Evolutionary conservation across 2,888 invertebrate species (phyloP), one percentile per base, ranked within the genome.

Genomic region (Hydrotaea cyrtoneurina): DNA sequence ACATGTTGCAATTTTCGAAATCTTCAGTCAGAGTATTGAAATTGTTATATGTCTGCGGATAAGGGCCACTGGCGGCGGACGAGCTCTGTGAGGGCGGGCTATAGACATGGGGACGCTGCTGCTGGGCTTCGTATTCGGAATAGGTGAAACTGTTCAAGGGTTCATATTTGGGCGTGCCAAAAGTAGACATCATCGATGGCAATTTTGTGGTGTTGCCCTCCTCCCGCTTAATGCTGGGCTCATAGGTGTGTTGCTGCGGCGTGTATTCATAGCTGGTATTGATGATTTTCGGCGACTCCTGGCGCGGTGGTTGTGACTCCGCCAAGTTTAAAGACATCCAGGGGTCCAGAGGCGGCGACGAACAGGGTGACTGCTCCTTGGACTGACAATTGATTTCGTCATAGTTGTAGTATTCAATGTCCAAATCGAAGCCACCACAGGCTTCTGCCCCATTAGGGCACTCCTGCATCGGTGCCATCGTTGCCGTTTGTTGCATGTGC

Each of bases 381-480:
- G 92, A 92, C 88, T 93, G 92, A 83, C 92, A 93, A 89, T 93
- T 93, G 84, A 92, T 91, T 88, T 93, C 93, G 82, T 93, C 91
- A 87, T 92, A 92, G 89, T 93, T 93, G 86, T 92, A 92, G 86
- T 93, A 93, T 86, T 92, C 92, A 78, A 90, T 90, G 83, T 92
- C 92, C 66, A 92, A 87, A 85, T 90, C 89, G 50, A 90, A 85
- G 10, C 86, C 81, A 46, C 59, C 39, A 13, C 39, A 39, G 23
- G 17, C 62, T 19, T 53, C 55, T 43, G 76, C 71, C 74, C 69
- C 78, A 59, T 43, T 82, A 62, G 57, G 15, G n/a, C 17, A 19
- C 17, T 43, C 31, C 15, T 26, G 17, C n/a, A 59, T 5, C 53
- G 7, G 15, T 43, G 46, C 11, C 50, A 64, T 10, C 72, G 39